Evolutionary conservation across 2,888 invertebrate genomes (phyloP), one percentile per base, ranked within the genome.

Genomic region (Epirrita christyi): DNA sequence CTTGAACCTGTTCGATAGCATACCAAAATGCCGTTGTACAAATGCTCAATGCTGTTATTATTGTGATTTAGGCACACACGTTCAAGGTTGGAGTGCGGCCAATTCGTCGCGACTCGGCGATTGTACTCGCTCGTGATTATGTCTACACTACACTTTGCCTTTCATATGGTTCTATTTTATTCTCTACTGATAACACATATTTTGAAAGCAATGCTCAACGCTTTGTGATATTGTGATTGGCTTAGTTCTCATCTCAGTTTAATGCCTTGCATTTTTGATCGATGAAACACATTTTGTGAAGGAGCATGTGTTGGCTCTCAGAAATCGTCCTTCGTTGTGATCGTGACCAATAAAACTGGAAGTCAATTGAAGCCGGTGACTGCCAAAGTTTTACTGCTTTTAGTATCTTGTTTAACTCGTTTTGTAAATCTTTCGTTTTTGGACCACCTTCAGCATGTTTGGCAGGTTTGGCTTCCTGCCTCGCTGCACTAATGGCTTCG

Each of bases 61-160:
- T 61, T 63, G 63, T 56, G 63, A 64, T 64, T 66, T 52, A 54
- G 64, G 65, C 64, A 65, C 58, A 69, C 64, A 53, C 68, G 57
- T 61, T 68, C 70, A 72, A 72, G 71, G 70, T 61, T 68, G 69
- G 68, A 68, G 58, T 56, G 61, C 45, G 52, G 67, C 66, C 67
- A 67, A 68, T 63, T 62, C 58, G 63, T 49, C 45, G 57, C 64
- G 57, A 59, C 13, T 8, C 11, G n/a, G 6, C 44, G 13, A 29
- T 37, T 34, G 42, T 37, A 44, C 48, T 28, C 48, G 34, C 42
- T 6, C 28, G 50, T 38, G 38, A 14, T n/a, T 37, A 15, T 14
- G n/a, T 34, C 41, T 34, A 41, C 53, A 54, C 28, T 9, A 32
- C 32, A 32, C 32, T 9, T 7, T 36, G 14, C 40, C 13, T 47